Base-by-base conservation (phyloP, 64 coral and sea anemone genomes). In the Catalaphyllia jardinei region DNA sequence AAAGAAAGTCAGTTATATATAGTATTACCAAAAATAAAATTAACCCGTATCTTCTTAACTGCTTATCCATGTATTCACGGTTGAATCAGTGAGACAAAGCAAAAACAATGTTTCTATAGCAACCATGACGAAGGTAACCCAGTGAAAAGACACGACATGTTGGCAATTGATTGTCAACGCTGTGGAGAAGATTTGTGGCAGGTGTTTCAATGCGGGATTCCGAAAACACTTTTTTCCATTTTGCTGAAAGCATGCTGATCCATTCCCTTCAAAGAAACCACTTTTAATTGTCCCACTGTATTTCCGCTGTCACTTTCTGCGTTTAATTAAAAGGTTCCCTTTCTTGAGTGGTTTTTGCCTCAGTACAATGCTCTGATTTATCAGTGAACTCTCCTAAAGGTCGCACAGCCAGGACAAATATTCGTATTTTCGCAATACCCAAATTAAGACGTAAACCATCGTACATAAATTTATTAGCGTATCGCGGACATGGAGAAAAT, bases 391-490 rank as follows among this genome's bases (percentile, higher is more conserved):
- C 81, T 85, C 81, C 38, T 28, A 71, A 85, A 62, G 62, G 2
- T 38, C 33, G 10, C 33, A 18, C 19, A 24, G 22, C 63, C 38
- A 85, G 38, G 62, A 71, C 81, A 85, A 85, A 85, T 85, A 85
- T 85, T 83, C 60, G 29, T 3, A 63, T 85, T 85, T 25, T 51
- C 81, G 35, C 22, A 71, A 85, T 85, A 65, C 60, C 80, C 60
- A 85, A 67, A 85, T 85, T 85, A 52, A 71, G 71, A 64, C 31
- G 42, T 25, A 24, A n/a, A 31, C 62, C 33, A 51, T 85, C 81
- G 81, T 71, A 67, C 81, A 85, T 85, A 85, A 71, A 83, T 83
- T 85, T 85, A 71, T 85, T 38, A 85, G 17, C 62, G 63, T 51
- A 85, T 71, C 35, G 24, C 81, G 30, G 38, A 64, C 33, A 85